Percentiles rank a stretch among this genome's conserved stretches.
phyloP scores from a whole-genome alignment of 2,888 invertebrate genomes.

The Odontocerum albicorne region DNA sequence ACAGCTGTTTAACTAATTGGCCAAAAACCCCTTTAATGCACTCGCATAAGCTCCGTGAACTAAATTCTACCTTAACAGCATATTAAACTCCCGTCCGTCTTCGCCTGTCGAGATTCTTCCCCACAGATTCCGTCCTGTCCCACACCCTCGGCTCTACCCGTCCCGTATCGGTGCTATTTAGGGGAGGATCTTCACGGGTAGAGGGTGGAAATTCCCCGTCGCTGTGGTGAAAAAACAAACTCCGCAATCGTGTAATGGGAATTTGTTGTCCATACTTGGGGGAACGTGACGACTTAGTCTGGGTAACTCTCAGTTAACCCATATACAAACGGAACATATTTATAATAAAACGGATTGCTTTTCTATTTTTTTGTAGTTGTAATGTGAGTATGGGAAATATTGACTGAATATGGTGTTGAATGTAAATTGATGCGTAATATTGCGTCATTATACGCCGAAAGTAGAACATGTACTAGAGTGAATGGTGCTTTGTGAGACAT shows the following conservation, averaged over 20 bases:
- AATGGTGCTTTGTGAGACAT: no score
- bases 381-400: no score
- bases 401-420: no score
- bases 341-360: neutral
- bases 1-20: conserved; percentile 22
- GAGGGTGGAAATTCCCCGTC: conserved; percentile 10
- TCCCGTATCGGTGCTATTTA: no score
- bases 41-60: conserved; percentile 16
- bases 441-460: no score
- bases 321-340: neutral
- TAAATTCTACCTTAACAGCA: conserved; percentile 18
- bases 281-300: conserved; percentile 25
- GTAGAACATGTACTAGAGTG: no score
- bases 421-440: no score
- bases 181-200: conserved; percentile 10
- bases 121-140: no score
- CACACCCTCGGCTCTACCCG: no score
- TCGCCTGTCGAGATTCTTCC: no score
- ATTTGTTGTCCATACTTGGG: conserved; percentile 30
- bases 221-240: conserved; percentile 23
- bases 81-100: conserved; percentile 12
- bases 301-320: neutral
- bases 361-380: no score
- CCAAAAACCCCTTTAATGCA: conserved; percentile 24
- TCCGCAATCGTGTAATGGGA: conserved; percentile 31